Percentiles rank a stretch among this genome's conserved stretches.
Conservation (phyloP, 2,113 vertebrate species). For the Myiozetetes cayanensis region DNA sequence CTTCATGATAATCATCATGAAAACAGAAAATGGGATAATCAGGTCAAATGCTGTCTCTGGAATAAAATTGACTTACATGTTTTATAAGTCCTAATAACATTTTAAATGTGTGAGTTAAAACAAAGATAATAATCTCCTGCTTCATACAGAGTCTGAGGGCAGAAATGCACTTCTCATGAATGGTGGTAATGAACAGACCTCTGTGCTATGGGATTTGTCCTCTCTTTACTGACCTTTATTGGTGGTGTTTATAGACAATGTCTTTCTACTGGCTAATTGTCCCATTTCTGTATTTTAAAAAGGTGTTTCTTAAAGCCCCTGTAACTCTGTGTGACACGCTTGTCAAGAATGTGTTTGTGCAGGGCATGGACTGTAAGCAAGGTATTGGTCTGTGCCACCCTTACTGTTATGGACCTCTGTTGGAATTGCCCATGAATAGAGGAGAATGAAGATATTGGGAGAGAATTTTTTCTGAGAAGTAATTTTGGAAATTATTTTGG, state of each 20-base stretch:
- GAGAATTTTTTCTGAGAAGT: background rate
- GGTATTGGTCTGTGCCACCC: background rate
- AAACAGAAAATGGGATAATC: background rate
- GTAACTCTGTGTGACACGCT: background rate
- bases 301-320: background rate
- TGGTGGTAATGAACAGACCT: background rate
- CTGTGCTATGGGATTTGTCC: background rate
- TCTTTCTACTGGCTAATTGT: background rate
- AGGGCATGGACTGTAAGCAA: background rate
- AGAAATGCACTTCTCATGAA: background rate
- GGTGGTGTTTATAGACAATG: background rate
- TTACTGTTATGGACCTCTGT: background rate
- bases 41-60: background rate
- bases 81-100: background rate
- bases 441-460: accelerated
- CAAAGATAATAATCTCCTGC: background rate
- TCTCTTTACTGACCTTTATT: background rate
- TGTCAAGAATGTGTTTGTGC: background rate
- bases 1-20: background rate
- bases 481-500: background rate
- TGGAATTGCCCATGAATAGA: background rate
- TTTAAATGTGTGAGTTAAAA: background rate
- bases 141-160: background rate
- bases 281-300: background rate
- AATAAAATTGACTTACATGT: background rate